Evolutionary conservation across 2,888 invertebrate species (phyloP).

Genomic region (Dioctria rufipes): DNA sequence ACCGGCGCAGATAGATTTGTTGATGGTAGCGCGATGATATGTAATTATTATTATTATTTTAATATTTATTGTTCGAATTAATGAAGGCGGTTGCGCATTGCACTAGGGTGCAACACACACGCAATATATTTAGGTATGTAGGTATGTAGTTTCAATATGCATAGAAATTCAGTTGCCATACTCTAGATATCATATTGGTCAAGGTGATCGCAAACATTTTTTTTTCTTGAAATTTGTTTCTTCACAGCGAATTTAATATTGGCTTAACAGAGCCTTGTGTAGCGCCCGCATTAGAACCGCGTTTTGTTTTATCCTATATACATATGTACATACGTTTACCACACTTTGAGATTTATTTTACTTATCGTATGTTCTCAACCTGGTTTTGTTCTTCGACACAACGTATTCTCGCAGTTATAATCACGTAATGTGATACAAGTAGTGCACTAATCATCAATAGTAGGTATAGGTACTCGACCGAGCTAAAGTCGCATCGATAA

Average conservation of each 20-base stretch:
- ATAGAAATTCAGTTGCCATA: constrained; percentile 36
- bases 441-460: constrained; percentile 42
- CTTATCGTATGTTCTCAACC: constrained; percentile 13
- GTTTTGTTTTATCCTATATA: neutral
- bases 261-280: neutral
- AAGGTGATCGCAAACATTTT: constrained; percentile 43
- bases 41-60: neutral
- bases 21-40: neutral
- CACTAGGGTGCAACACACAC: constrained; percentile 12
- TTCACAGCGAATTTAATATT: constrained; percentile 23
- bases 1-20: neutral
- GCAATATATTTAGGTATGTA: neutral
- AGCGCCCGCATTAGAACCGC: neutral
- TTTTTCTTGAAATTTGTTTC: constrained; percentile 30
- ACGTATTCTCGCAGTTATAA: constrained; percentile 37
- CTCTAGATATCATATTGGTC: constrained; percentile 47
- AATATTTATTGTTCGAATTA: neutral
- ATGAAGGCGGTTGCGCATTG: neutral
- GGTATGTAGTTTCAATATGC: neutral
- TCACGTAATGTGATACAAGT: constrained; percentile 33
- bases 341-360: constrained; percentile 22
- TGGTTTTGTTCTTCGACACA: constrained; percentile 37
- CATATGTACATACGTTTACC: neutral
- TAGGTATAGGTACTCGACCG: neutral
- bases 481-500: neutral